Percentiles rank a stretch among this genome's conserved stretches.
These are phyloP conservation scores for Otocyon megalotis DNA, from an alignment of 2,113 vertebrate genomes.

Conservation along the genomic window DNA sequence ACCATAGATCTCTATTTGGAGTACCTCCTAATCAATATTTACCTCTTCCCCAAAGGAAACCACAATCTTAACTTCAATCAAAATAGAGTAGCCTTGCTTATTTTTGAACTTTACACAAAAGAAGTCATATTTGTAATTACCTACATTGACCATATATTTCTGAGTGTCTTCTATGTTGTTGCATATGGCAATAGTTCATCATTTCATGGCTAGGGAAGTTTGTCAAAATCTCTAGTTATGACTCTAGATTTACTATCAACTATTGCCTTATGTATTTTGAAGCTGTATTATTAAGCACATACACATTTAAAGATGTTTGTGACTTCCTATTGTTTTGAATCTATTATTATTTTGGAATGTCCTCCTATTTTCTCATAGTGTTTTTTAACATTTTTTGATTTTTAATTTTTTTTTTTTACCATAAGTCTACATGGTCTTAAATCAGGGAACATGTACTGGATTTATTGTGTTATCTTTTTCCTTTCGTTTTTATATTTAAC, in stretches of 20 bases:
- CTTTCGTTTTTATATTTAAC: neutral
- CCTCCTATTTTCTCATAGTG: neutral
- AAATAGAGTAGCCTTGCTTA: neutral
- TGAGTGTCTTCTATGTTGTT: too few species aligned
- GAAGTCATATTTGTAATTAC: neutral
- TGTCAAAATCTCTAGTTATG: neutral
- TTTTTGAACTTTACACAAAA: neutral
- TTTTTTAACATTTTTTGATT: too few species aligned
- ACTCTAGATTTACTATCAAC: neutral
- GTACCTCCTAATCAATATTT: neutral
- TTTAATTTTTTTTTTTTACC: neutral
- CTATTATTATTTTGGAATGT: neutral
- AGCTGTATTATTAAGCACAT: neutral
- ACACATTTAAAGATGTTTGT: neutral
- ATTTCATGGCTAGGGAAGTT: neutral
- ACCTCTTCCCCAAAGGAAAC: neutral
- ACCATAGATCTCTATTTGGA: fast-evolving
- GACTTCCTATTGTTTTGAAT: neutral
- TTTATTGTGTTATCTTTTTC: neutral
- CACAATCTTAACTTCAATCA: neutral
- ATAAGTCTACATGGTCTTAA: neutral
- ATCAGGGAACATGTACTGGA: neutral
- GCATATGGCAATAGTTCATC: too few species aligned
- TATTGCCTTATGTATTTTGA: neutral
- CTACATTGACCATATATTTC: neutral